Base-by-base conservation (phyloP, 2,888 invertebrate species). In the Lobophora halterata region DNA sequence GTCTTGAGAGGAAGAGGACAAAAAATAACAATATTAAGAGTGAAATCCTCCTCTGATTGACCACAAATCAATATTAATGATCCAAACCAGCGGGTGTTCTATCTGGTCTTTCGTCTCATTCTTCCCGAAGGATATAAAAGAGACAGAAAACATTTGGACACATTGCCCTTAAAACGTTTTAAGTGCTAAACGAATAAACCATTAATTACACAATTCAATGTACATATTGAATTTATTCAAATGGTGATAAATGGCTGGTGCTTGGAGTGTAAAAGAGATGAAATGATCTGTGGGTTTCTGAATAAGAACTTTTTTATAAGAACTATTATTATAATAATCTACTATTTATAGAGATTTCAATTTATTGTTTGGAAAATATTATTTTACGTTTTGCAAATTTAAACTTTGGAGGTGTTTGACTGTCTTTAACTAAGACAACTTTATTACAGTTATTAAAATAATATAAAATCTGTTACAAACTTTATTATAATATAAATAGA, bases 31-130 rank as follows among this genome's bases (percentile, higher is more conserved):
- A 77, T 72, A 81, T 80, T 82, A 83, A 86, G 85, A 86, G 81
- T 81, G 77, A 85, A 86, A 87, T 83, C 79, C 85, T 80, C 74
- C 59, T 83, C 80, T 88, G 88, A 88, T 88, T 88, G 87, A 88
- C 88, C 88, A 88, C 88, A 88, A 88, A 88, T 88, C 88, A 88
- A 87, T 88, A 88, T 88, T 88, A 88, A 88, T 88, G 88, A 88
- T 85, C 74, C 65, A 59, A 77, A 53, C 57, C 86, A 85, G 83
- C 86, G 81, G 83, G 87, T 69, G 87, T 78, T 71, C 82, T 69
- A 65, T 55, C 58, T 54, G 56, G 55, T 66, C 49, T 37, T 34
- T 54, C 49, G 42, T 85, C 76, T 61, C 61, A 58, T 37, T 75
- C 68, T 24, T 52, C 47, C 54, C 14, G 44, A 56, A 33, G 37